Evolutionary conservation across 2,888 invertebrate species (phyloP).

Genomic region (Mesodorylaimus sp.): DNA sequence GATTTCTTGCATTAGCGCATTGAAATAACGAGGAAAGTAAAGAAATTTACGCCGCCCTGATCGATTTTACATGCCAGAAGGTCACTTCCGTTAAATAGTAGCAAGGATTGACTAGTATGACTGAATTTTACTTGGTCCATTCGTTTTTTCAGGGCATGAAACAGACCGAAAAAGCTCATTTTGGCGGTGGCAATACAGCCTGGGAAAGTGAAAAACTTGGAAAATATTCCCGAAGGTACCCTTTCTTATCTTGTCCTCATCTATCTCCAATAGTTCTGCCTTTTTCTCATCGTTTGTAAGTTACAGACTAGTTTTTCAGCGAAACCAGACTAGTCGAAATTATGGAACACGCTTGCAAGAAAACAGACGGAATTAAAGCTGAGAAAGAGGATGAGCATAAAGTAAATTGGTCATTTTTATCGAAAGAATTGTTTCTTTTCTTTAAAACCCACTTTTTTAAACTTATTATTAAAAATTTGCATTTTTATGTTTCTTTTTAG

Average conservation of each 20-base stretch:
- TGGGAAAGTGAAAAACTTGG: conserved; percentile 72
- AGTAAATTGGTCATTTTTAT: too few relatives aligned
- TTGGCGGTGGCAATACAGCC: conserved; percentile 75
- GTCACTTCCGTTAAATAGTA: too few relatives aligned
- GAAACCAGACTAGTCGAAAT: conserved; percentile 78
- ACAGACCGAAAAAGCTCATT: conserved; percentile 62
- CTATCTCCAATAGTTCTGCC: background rate
- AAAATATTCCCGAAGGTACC: conserved; percentile 49
- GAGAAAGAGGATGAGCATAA: conserved; percentile 22
- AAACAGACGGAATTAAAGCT: conserved; percentile 34
- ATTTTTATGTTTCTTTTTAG: conserved; percentile 34
- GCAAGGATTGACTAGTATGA: too few relatives aligned
- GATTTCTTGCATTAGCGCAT: too few relatives aligned
- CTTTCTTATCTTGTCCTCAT: background rate
- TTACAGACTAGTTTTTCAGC: conserved; percentile 35
- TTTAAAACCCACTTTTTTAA: conserved; percentile 8
- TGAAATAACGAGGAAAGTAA: too few relatives aligned
- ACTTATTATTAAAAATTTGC: background rate
- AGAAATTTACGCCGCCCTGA: too few relatives aligned
- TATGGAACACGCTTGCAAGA: conserved; percentile 64
- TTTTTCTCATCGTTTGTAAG: background rate
- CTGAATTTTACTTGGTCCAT: too few relatives aligned
- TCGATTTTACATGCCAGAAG: too few relatives aligned
- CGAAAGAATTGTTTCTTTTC: too few relatives aligned
- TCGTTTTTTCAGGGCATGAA: conserved; percentile 47